Base-by-base conservation (phyloP, 2,888 invertebrate genomes). In the Ditula angustiorana region DNA sequence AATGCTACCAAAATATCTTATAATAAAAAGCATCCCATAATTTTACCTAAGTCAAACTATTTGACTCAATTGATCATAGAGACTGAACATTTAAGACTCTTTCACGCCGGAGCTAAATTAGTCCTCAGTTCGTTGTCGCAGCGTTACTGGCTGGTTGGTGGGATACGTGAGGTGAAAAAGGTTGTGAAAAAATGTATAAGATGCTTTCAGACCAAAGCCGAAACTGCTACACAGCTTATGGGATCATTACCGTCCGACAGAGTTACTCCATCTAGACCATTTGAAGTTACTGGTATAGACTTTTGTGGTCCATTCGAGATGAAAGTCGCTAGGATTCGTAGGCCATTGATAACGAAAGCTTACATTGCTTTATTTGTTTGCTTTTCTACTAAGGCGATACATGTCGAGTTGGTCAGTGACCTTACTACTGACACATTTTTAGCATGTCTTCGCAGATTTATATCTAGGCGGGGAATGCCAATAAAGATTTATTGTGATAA, bases 401-500 rank as follows among this genome's bases (percentile, higher is more conserved):
- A n/a, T n/a, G n/a, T n/a, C n/a, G n/a, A n/a, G n/a, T n/a, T n/a
- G n/a, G n/a, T n/a, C n/a, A n/a, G n/a, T 7, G 26, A 26, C 7
- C 3, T 26, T 3, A 26, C 26, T 26, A 26, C 26, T n/a, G n/a
- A n/a, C n/a, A n/a, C n/a, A n/a, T n/a, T n/a, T n/a, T n/a, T n/a
- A n/a, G n/a, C n/a, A n/a, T 33, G 33, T 11, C 33, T 33, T 33
- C 33, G 11, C 8, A 5, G 58, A 2, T 58, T 58, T 47, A 58
- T 58, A 16, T 10, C 46, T 4, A 26, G 58, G 5, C 5, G 58
- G n/a, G 33, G 33, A 11, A 30, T 30, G 33, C 58, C 58, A 3
- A 10, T 21, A 4, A 16, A 46, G 7, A 37, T 58, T 5, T 47
- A 16, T 52, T 52, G 52, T 52, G 52, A 52, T 19, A 52, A 52